These are phyloP conservation scores for Archips xylosteana DNA, from an alignment of 2,888 invertebrate species.

Conservation along the genomic window DNA sequence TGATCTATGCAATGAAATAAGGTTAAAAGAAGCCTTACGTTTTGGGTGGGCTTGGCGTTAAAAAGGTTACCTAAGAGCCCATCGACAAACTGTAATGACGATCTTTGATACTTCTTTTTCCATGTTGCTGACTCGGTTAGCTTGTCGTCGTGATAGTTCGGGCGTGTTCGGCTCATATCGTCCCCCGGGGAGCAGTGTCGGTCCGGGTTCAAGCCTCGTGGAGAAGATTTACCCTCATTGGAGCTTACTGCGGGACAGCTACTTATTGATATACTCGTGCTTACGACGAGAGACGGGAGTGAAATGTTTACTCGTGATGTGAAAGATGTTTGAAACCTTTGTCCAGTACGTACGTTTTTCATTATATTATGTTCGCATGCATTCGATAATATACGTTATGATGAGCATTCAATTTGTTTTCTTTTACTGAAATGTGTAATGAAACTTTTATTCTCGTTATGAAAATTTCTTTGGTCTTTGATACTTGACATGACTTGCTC, in stretches of 20 bases:
- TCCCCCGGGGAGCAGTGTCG: neutral
- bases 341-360: neutral
- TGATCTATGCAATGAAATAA: no score
- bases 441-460: no score
- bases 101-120: neutral
- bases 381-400: no score
- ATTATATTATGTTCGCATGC: no score
- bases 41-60: no score
- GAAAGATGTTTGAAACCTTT: neutral
- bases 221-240: neutral
- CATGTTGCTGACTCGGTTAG: neutral
- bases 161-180: neutral
- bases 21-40: no score
- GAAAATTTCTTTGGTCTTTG: no score
- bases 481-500: no score
- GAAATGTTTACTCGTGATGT: neutral
- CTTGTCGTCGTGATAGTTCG: neutral
- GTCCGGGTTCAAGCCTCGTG: neutral
- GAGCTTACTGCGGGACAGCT: neutral
- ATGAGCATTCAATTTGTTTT: neutral
- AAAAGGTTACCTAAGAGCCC: no score
- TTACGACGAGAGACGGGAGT: neutral
- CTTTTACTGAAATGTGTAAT: neutral
- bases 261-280: neutral
- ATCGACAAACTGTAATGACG: neutral